Base-by-base conservation (phyloP, 64 coral and sea anemone genomes). In the Cladopsammia gracilis region DNA sequence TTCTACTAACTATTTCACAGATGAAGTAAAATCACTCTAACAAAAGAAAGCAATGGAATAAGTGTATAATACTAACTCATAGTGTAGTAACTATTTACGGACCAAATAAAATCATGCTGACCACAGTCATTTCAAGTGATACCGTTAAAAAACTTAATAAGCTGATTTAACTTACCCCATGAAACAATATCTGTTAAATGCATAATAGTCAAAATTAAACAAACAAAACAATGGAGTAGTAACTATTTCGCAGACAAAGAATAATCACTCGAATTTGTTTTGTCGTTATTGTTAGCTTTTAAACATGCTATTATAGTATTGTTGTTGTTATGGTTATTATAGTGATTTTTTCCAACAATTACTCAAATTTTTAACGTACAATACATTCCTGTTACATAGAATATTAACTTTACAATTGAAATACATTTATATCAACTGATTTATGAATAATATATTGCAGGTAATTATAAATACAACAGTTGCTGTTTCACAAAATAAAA, bases 401-500 rank as follows among this genome's bases (percentile, higher is more conserved):
- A 54, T 54, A 54, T 54, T 54, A 54, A 54, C 52, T 54, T 54
- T 54, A 54, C 52, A 54, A 54, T 54, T 54, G 52, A 54, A 54
- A 54, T 54, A 54, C 52, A 54, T 54, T 54, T 54, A 54, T 54
- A 54, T 54, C 52, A 54, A 54, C 52, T 54, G 52, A 54, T 54
- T 54, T 54, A 54, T 54, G 52, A 11, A 54, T 54, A 2, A 54
- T 54, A 54, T 54, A 54, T 54, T 54, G 52, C 52, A 54, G 52
- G 52, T 54, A 54, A 75, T 75, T 49, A 75, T 75, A 75, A 0
- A 76, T 77, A 76, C 25, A 88, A 89, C 77, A 50, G 19, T 89
- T 89, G 76, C 87, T 89, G 72, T 89, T 89, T 76, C 87, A 89
- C 87, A 77, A 76, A 89, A 89, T 26, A 77, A 64, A 25, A 89